Evolutionary conservation across 2,888 invertebrate genomes (phyloP), one percentile per base, ranked within the genome.

Genomic region (Branchellion lobata): DNA sequence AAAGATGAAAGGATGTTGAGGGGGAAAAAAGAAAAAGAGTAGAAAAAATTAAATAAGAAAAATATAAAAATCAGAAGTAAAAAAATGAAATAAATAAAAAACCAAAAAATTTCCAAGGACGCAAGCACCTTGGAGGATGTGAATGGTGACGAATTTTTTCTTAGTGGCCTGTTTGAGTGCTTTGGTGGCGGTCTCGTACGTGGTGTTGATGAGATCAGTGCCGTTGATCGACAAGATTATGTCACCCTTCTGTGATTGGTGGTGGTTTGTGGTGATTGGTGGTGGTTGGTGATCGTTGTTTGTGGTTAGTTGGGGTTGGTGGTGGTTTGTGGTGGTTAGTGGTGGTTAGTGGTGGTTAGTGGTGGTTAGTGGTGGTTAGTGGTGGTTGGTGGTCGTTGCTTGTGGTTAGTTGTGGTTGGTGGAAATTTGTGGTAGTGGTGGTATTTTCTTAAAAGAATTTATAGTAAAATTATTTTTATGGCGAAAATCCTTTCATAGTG

Each of bases 181-280:
- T 73, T 85, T 85, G 8, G 89, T 88, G 68, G 89, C 89, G 80
- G 88, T 88, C n/a, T 85, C 84, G 82, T 89, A 89, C 0, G 87
- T 87, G 72, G 88, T 84, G 14, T 87, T 88, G 68, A 88, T 84
- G 65, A 89, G 84, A 79, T 85, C 87, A 51, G 84, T 85, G 3
- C 87, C 86, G 84, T 89, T 88, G 65, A 89, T 87, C 80, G 86
- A 85, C 73, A 89, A 84, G 68, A 89, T 82, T 57, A 89, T 85
- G 82, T 89, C 89, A 11, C 89, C 89, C 85, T 88, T 88, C 88
- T 89, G 86, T n/a, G 24, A 5, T 3, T 24, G 61, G 21, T 24
- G 21, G 21, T 24, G 61, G 24, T 57, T 57, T 3, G 3, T 24
- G 61, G n/a, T n/a, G 24, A 5, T 3, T 24, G 61, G 21, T 24